Percentiles rank a stretch among this genome's conserved stretches.
These are phyloP conservation scores for Cnemophilus loriae DNA, from an alignment of 2,113 vertebrate genomes.

Conservation along the genomic window DNA sequence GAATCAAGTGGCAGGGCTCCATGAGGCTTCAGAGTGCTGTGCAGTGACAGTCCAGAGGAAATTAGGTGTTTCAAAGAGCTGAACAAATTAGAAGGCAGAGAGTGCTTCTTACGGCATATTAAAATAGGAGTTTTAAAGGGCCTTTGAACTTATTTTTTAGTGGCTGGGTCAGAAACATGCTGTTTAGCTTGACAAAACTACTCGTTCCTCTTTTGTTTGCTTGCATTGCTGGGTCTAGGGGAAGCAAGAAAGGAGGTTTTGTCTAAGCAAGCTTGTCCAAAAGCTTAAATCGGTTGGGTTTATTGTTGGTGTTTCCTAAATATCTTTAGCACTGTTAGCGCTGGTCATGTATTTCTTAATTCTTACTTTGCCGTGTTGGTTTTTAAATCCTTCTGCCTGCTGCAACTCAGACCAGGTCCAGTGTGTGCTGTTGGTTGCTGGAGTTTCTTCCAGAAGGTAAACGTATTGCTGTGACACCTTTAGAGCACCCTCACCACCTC, in stretches of 20 bases:
- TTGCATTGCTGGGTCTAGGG: neutral
- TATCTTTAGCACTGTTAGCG: neutral
- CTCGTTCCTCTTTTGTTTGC: neutral
- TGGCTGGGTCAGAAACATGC: constrained; percentile 3
- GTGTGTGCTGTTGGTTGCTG: neutral
- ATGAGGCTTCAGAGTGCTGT: neutral
- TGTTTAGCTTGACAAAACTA: neutral
- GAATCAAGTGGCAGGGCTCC: constrained; percentile 39
- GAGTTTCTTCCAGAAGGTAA: neutral
- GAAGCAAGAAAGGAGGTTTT: neutral
- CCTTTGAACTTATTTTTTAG: constrained; percentile 1
- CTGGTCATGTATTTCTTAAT: neutral
- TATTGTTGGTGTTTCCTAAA: neutral
- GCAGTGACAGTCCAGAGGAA: constrained; percentile 32
- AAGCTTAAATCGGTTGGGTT: neutral
- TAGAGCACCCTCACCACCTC: neutral
- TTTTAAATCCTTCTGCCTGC: neutral
- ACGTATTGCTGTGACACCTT: neutral
- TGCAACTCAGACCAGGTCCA: neutral
- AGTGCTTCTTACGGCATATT: neutral
- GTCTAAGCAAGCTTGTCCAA: neutral
- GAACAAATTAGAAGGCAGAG: constrained; percentile 53
- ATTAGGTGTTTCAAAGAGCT: constrained; percentile 50
- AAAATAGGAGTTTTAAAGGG: constrained; percentile 44
- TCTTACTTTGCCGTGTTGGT: neutral